These are phyloP conservation scores for Chrysomela aeneicollis DNA, from an alignment of 2,888 invertebrate species.

Conservation along the genomic window DNA sequence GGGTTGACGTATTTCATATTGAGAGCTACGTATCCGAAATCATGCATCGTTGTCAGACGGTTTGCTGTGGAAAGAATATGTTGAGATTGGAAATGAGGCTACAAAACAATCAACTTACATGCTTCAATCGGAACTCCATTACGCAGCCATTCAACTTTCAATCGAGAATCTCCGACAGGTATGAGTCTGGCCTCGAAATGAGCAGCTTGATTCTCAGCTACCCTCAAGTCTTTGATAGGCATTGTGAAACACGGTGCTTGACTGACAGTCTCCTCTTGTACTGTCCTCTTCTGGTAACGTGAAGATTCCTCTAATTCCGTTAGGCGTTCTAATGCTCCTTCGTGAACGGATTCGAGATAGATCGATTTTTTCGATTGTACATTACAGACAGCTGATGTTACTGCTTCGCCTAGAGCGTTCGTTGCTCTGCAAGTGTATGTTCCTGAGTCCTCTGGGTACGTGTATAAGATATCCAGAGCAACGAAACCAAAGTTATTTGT, in stretches of 20 bases:
- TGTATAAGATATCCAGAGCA: constrained; percentile 93
- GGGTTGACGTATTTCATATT: constrained; percentile 95
- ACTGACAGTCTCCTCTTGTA: constrained; percentile 79
- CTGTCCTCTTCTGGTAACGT: constrained; percentile 75
- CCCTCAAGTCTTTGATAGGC: constrained; percentile 85
- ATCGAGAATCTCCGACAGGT: constrained; percentile 91
- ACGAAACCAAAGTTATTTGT: constrained; percentile 98
- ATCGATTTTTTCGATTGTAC: constrained; percentile 86
- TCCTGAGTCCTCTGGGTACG: constrained; percentile 95
- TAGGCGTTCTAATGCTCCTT: constrained; percentile 82
- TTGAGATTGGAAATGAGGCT: background rate
- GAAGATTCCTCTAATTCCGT: constrained; percentile 83
- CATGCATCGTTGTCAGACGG: constrained; percentile 92
- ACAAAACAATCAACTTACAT: constrained; percentile 66
- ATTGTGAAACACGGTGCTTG: constrained; percentile 93
- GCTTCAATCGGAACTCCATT: constrained; percentile 92
- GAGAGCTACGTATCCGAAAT: constrained; percentile 96
- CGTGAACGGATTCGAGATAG: constrained; percentile 87
- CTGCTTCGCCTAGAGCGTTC: constrained; percentile 91
- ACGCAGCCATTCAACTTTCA: constrained; percentile 93
- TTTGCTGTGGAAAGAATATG: constrained; percentile 68
- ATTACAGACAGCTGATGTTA: constrained; percentile 86
- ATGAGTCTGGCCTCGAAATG: constrained; percentile 94
- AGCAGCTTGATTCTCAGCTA: constrained; percentile 90
- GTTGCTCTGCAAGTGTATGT: constrained; percentile 93